Evolutionary conservation across 1,140 invertebrate genomes (phyloP).

Genomic region (Caenorhabditis tropicalis): DNA sequence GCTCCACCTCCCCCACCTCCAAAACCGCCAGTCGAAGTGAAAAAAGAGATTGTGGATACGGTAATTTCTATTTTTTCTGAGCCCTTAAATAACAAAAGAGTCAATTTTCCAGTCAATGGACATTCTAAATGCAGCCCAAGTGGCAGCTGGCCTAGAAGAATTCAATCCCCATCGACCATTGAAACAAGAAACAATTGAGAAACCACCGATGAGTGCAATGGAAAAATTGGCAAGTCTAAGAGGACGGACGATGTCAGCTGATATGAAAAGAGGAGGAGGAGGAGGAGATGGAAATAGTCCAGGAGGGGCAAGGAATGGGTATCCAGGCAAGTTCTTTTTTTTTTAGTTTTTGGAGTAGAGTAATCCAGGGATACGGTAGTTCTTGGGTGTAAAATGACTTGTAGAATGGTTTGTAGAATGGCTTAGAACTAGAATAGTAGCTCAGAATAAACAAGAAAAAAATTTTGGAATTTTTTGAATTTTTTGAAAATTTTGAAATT

Average conservation of each 20-base stretch:
- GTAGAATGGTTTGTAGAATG: no score
- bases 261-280: conserved; percentile 13
- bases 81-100: not conserved
- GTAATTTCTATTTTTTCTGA: not conserved
- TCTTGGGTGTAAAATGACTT: no score
- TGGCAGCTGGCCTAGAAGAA: not conserved
- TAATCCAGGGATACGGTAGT: no score
- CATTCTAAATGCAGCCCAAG: not conserved
- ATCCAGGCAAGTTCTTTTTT: not conserved
- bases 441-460: not conserved
- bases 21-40: not conserved
- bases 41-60: not conserved
- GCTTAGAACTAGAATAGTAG: no score
- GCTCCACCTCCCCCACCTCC: no score
- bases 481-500: no score
- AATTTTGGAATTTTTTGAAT: no score
- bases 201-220: not conserved
- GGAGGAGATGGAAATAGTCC: no score
- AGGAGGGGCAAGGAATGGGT: no score
- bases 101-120: not conserved
- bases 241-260: not conserved
- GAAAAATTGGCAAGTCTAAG: not conserved
- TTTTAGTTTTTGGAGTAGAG: no score
- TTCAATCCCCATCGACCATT: not conserved
- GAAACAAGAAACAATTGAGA: not conserved